These are phyloP conservation scores for Streptopelia turtur DNA, from an alignment of 2,797 vertebrate species.

Conservation along the genomic window DNA sequence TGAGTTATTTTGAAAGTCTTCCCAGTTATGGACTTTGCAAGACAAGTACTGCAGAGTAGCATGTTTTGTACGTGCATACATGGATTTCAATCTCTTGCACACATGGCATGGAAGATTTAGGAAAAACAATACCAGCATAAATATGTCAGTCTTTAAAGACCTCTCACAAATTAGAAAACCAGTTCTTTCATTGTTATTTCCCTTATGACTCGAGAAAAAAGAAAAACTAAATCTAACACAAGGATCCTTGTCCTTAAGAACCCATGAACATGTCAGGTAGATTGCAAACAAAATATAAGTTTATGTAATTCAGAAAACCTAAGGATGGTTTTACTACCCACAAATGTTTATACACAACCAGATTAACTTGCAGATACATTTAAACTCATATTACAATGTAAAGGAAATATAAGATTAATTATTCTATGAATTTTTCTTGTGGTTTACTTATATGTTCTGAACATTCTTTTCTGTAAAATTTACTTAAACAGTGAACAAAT, in stretches of 20 bases:
- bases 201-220: neutral
- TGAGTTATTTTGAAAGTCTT: neutral
- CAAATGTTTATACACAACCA: neutral
- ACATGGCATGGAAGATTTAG: neutral
- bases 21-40: neutral
- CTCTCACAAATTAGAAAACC: neutral
- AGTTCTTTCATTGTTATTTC: neutral
- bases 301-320: neutral
- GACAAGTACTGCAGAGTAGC: too few relatives aligned
- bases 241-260: neutral
- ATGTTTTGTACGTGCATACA: accelerated
- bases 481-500: neutral
- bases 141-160: neutral
- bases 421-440: neutral
- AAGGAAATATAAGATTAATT: neutral
- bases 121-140: neutral
- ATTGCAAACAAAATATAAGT: neutral
- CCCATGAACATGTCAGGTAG: accelerated
- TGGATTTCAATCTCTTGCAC: neutral
- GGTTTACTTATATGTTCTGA: neutral
- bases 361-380: neutral
- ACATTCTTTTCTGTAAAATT: neutral
- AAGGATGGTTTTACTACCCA: neutral
- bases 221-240: neutral
- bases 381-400: neutral